Base-by-base conservation (phyloP, 2,888 invertebrate genomes). In the Melanostoma scalare region DNA sequence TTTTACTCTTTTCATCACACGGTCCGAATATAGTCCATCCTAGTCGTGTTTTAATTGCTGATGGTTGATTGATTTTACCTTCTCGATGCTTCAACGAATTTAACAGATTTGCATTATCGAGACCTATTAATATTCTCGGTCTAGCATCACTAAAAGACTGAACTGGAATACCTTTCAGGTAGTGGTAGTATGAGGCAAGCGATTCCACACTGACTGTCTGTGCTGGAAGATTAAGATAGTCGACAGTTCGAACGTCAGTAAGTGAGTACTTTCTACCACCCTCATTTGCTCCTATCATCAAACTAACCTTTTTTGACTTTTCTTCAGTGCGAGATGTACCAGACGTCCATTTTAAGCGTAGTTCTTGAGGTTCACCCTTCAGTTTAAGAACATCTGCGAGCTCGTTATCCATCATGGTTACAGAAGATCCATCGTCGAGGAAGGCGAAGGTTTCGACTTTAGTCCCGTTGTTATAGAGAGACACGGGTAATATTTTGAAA, bases 401-500 rank as follows among this genome's bases (percentile, higher is more conserved):
- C 9, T 36, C 30, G 3, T 81, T 72, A 1, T 81, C 71, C 35
- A 77, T 79, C 50, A 86, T 40, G 6, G 77, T 81, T 3, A 72
- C 72, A 0, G 72, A 76, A 8, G 84, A 80, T 3, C 60, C 77
- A 40, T 85, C 77, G 38, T 85, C 78, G 6, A 82, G 61, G 40
- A 85, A 52, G 0, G 78, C 82, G 48, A 69, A 82, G 9, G 68
- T 44, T 40, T 52, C 38, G 3, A 63, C 52, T 10, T 48, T 44
- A 0, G 10, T 40, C 3, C 61, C 33, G 6, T 65, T 38, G 35
- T 44, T n/a, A 53, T 74, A 33, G 4, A 82, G 44, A 30, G 50
- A 68, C 2, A 82, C 55, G 6, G 82, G 74, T 2, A 84, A n/a
- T 42, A 42, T 42, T 8, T 42, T 42, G 9, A 42, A 42, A 8